These are phyloP conservation scores for Meganola albula DNA, from an alignment of 2,888 invertebrate species.

Conservation along the genomic window DNA sequence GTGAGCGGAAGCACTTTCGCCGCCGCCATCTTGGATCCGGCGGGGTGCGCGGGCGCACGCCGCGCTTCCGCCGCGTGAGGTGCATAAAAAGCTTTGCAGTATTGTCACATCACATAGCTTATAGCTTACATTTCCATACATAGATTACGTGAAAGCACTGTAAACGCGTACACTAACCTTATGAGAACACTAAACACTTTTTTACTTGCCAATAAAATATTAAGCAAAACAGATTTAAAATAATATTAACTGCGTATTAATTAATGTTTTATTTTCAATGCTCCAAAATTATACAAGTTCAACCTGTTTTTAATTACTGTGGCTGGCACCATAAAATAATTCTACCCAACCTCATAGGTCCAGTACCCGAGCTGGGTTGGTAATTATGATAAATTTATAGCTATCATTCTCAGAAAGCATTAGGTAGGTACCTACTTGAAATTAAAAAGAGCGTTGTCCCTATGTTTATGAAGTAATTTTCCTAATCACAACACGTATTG, in stretches of 20 bases:
- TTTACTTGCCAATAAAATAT: no score
- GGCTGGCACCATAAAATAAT: constrained; percentile 22
- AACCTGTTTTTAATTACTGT: constrained; percentile 26
- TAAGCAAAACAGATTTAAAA: constrained; percentile 11
- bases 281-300: no score
- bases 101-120: constrained; percentile 60
- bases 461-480: constrained; percentile 6
- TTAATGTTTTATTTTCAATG: no score
- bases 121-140: constrained; percentile 64
- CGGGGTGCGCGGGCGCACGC: constrained; percentile 67
- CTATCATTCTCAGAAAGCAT: constrained; percentile 3
- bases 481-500: constrained; percentile 38
- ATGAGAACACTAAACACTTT: constrained; percentile 8
- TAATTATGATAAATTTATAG: constrained; percentile 29
- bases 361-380: constrained; percentile 19
- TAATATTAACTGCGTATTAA: constrained; percentile 3
- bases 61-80: constrained; percentile 71
- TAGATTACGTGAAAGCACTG: constrained; percentile 63
- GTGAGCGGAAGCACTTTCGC: constrained; percentile 74
- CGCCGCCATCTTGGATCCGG: constrained; percentile 75
- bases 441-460: neutral
- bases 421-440: neutral
- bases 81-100: constrained; percentile 67
- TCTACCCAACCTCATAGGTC: constrained; percentile 21
- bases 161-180: constrained; percentile 30